Conservation (phyloP, 2,888 invertebrate species). For the Drosophila borealis region DNA sequence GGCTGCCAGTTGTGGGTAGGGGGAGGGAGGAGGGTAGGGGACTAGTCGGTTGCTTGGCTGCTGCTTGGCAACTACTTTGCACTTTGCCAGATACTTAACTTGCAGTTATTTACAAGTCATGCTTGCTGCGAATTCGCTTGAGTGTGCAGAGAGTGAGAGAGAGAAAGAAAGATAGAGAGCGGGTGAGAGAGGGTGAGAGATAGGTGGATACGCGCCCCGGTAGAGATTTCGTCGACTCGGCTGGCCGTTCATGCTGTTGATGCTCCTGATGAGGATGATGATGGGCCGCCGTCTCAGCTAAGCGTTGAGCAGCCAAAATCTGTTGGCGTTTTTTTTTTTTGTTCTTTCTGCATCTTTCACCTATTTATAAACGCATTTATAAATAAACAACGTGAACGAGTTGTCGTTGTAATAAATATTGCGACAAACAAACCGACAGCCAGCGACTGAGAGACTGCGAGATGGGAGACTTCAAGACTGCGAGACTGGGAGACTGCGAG, state of each 20-base stretch:
- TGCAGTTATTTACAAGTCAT: conserved; percentile 84
- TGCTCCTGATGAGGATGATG: conserved; percentile 56
- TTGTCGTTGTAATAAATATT: conserved; percentile 81
- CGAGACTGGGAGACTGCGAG: conserved; percentile 13
- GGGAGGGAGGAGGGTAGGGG: conserved; percentile 8
- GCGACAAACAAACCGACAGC: conserved; percentile 56
- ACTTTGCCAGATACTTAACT: conserved; percentile 85
- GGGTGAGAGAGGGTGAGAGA: background rate
- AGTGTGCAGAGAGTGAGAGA: conserved; percentile 56
- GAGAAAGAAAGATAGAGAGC: background rate
- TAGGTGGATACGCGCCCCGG: background rate
- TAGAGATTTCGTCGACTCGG: conserved; percentile 40
- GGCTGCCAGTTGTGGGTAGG: conserved; percentile 22
- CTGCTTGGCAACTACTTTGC: conserved; percentile 83
- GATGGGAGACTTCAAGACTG: conserved; percentile 9
- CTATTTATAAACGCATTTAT: conserved; percentile 81
- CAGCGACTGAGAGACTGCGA: background rate
- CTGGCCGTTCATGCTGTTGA: conserved; percentile 48
- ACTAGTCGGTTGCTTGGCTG: conserved; percentile 5
- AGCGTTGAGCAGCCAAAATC: conserved; percentile 66
- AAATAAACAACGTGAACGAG: conserved; percentile 78
- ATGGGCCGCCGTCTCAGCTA: conserved; percentile 37
- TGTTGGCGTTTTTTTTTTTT: conserved; percentile 25
- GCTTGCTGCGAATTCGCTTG: conserved; percentile 82
- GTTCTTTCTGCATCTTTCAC: conserved; percentile 61